Percentiles rank a stretch among this genome's conserved stretches.
These are phyloP conservation scores for Phaedon cochleariae DNA, from an alignment of 2,888 invertebrate genomes.

Conservation along the genomic window DNA sequence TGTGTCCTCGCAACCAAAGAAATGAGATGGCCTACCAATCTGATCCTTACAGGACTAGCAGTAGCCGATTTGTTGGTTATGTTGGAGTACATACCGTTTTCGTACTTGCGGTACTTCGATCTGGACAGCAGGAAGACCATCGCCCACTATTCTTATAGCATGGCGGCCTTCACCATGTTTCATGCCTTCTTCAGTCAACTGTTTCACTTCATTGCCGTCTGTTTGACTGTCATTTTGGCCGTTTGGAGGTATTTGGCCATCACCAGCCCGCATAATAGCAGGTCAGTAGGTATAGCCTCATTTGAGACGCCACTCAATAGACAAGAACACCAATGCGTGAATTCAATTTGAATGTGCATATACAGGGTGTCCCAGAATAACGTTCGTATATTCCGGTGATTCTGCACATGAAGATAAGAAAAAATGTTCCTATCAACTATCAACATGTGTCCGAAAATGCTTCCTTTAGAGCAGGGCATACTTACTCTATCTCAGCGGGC, in stretches of 20 bases:
- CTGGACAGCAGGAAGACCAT: slow-evolving; percentile 65
- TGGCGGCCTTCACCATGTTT: slow-evolving; percentile 87
- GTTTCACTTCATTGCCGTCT: slow-evolving; percentile 90
- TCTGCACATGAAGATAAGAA: too few relatives aligned
- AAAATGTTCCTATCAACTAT: too few relatives aligned
- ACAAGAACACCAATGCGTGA: too few relatives aligned
- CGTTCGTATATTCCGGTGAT: too few relatives aligned
- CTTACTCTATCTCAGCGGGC: too few relatives aligned
- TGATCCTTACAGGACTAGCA: slow-evolving; percentile 88
- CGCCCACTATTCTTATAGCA: slow-evolving; percentile 72
- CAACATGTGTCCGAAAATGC: too few relatives aligned
- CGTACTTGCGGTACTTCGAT: slow-evolving; percentile 80
- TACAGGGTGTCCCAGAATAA: too few relatives aligned
- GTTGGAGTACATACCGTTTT: slow-evolving; percentile 92
- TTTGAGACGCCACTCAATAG: too few relatives aligned
- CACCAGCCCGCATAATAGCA: slow-evolving; percentile 82
- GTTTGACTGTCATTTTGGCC: slow-evolving; percentile 90
- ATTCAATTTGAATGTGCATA: too few relatives aligned
- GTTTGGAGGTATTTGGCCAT: slow-evolving; percentile 92
- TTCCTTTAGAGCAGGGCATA: too few relatives aligned
- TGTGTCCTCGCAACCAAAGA: slow-evolving; percentile 88
- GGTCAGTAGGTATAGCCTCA: not conserved
- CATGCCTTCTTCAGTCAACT: slow-evolving; percentile 91
- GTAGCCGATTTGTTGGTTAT: slow-evolving; percentile 94
- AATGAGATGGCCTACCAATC: slow-evolving; percentile 92